Conservation (phyloP, 2,797 vertebrate genomes). For the Megalops cyprinoides region DNA sequence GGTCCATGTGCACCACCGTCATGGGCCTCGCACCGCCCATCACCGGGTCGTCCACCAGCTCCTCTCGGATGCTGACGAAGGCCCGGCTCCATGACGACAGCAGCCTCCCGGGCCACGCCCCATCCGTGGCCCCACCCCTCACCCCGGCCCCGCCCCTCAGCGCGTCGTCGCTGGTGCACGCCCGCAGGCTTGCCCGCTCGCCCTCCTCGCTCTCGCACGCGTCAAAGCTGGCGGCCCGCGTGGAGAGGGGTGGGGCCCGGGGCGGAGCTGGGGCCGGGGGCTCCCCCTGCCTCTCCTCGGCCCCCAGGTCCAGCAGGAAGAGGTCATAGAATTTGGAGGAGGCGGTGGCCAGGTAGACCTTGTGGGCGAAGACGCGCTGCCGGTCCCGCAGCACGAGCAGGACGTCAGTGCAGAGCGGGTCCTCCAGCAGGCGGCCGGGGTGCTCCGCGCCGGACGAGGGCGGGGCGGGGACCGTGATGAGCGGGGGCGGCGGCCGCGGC, state of each 20-base stretch:
- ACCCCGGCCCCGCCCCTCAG: constrained; percentile 86
- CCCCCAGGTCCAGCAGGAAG: constrained; percentile 90
- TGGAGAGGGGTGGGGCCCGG: constrained; percentile 69
- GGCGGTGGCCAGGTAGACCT: constrained; percentile 97
- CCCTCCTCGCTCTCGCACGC: constrained; percentile 91
- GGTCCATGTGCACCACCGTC: constrained; percentile 97
- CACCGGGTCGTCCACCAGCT: constrained; percentile 89
- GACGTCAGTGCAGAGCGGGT: constrained; percentile 94
- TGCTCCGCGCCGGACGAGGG: constrained; percentile 92
- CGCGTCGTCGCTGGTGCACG: constrained; percentile 94
- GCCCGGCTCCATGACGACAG: constrained; percentile 94
- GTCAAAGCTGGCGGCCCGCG: constrained; percentile 94
- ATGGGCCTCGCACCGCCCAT: constrained; percentile 89
- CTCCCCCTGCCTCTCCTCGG: constrained; percentile 67
- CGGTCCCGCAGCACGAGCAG: constrained; percentile 95
- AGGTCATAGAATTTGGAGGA: constrained; percentile 98
- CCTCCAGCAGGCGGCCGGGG: constrained; percentile 92
- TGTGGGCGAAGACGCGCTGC: constrained; percentile 96
- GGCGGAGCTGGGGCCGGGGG: constrained; percentile 63
- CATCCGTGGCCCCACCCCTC: constrained; percentile 76
- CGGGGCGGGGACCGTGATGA: constrained; percentile 90
- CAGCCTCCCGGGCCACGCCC: constrained; percentile 74
- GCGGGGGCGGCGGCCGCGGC: constrained; percentile 93
- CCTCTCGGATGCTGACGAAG: constrained; percentile 94
- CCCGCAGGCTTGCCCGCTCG: constrained; percentile 83